Evolutionary conservation across 2,797 vertebrate species (phyloP), one percentile per base, ranked within the genome.

Genomic region (Geotria australis): DNA sequence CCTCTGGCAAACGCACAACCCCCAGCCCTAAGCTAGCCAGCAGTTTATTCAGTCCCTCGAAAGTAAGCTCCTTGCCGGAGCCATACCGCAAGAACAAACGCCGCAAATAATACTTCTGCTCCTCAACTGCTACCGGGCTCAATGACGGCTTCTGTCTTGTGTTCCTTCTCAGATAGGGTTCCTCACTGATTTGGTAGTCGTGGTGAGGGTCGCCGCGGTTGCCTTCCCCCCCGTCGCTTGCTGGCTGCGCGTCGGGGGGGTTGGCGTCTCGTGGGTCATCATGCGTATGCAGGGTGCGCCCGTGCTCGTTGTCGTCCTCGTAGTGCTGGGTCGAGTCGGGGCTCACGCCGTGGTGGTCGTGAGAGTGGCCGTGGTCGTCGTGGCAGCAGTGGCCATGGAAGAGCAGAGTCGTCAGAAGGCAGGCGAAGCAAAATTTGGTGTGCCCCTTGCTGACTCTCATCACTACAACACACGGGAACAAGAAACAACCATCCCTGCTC

Each of bases 371-470:
- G 57, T 60, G 59, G 10, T 77, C 75, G 60, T 67, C 77, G 60
- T 85, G 81, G 68, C 85, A 84, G 63, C 79, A 82, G 72, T 72
- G 77, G 70, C 81, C 85, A 61, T 85, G 83, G 67, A 88, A 80
- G 69, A 84, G 85, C 65, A 91, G 66, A 70, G 95, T 81, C 57
- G 85, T 86, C 73, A 96, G 73, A 73, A 96, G 76, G 69, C 88
- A 94, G 71, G 96, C 78, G 75, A 98, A 77, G 72, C 89, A 94
- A 70, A 96, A 85, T 70, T 78, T 83, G 62, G 85, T 85, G 74
- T 88, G 85, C 65, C n/a, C n/a, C 51, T 38, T 38, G 24, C 24
- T 38, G 24, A 24, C 24, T 38, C 24, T 38, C 24, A 38, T 38
- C 24, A 38, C 24, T 38, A 6, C 24, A 38, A 38, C n/a, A n/a